These are phyloP conservation scores for Villa cingulata DNA, from an alignment of 2,888 invertebrate genomes.

Conservation along the genomic window DNA sequence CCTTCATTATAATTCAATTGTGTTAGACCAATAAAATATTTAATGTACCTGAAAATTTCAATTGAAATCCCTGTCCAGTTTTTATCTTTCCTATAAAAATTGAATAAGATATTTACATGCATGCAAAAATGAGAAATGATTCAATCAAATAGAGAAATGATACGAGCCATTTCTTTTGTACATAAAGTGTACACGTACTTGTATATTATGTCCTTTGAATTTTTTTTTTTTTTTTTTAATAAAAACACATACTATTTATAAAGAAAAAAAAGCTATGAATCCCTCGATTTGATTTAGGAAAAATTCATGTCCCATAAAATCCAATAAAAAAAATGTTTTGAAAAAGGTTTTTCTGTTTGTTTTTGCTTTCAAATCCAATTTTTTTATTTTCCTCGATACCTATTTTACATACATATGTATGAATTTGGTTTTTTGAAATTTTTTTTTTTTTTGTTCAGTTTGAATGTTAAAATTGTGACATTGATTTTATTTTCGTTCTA, in stretches of 20 bases:
- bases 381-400: neutral
- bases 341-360: conserved; percentile 1
- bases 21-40: neutral
- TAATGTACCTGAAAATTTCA: conserved; percentile 15
- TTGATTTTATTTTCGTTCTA: too few relatives aligned
- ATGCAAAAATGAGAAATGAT: too few relatives aligned
- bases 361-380: conserved; percentile 12
- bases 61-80: neutral
- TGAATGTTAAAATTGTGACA: too few relatives aligned
- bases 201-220: too few relatives aligned
- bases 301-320: conserved; percentile 15
- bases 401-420: too few relatives aligned
- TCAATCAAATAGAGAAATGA: too few relatives aligned
- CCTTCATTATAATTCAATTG: neutral
- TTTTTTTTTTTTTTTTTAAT: too few relatives aligned
- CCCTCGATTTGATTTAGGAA: neutral
- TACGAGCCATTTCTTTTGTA: too few relatives aligned
- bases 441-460: too few relatives aligned
- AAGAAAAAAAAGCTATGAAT: neutral
- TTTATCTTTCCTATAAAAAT: neutral
- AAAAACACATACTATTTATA: neutral
- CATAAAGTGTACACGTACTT: too few relatives aligned
- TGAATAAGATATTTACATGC: too few relatives aligned
- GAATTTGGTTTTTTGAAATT: too few relatives aligned
- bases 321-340: conserved; percentile 12